These are phyloP conservation scores for Melieria picta DNA, from an alignment of 2,888 invertebrate species.

Conservation along the genomic window DNA sequence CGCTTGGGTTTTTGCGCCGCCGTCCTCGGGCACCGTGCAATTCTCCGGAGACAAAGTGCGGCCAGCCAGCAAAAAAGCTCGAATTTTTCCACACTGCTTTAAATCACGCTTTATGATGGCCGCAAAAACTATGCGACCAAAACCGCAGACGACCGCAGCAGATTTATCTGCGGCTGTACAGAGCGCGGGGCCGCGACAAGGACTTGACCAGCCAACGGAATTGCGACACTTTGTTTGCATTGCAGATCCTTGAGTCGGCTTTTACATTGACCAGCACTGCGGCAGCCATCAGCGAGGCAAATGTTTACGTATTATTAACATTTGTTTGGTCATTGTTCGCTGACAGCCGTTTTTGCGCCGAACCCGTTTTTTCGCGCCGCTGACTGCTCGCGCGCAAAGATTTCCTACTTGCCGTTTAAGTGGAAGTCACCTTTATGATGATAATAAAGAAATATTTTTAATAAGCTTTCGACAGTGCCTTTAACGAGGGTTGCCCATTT, in stretches of 20 bases:
- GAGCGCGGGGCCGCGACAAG: conserved; percentile 13
- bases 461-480: conserved; percentile 26
- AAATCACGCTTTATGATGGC: neutral
- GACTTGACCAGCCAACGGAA: too few species aligned
- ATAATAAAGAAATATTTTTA: conserved; percentile 48
- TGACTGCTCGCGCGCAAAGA: neutral
- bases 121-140: neutral
- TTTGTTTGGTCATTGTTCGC: neutral
- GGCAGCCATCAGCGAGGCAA: too few species aligned
- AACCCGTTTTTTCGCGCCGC: neutral
- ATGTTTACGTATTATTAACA: neutral
- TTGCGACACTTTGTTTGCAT: conserved; percentile 47
- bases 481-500: neutral
- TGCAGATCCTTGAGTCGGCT: conserved; percentile 49
- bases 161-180: conserved; percentile 40
- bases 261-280: too few species aligned
- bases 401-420: neutral
- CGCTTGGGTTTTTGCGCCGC: neutral
- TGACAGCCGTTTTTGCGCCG: neutral
- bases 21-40: conserved; percentile 4
- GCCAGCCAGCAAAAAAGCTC: neutral
- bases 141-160: conserved; percentile 41
- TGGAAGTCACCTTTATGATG: conserved; percentile 38
- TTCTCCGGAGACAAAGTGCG: conserved; percentile 5
- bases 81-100: neutral